A percentile compares a stretch with the other conserved stretches of the same genome.
phyloP scores from a whole-genome alignment of 2,113 vertebrate genomes.

The Haemorhous mexicanus region DNA sequence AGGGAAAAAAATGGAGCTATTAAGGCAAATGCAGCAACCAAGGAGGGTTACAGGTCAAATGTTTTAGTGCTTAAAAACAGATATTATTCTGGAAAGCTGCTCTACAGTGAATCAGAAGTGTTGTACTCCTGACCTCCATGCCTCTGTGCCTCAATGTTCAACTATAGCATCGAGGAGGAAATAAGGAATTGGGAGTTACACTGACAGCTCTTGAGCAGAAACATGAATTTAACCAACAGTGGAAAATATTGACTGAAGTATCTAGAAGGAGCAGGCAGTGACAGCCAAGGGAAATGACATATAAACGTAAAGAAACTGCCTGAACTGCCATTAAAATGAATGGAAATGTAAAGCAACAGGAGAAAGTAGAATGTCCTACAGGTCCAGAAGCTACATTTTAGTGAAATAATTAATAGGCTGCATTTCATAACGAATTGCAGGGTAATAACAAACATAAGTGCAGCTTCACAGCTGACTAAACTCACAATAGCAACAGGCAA shows the following conservation, averaged over 20 bases:
- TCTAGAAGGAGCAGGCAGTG: not conserved
- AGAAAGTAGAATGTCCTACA: not conserved
- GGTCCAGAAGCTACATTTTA: not conserved
- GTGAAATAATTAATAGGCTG: constrained; percentile 21
- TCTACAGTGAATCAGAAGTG: not conserved
- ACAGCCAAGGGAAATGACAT: not conserved
- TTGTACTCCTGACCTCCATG: not conserved
- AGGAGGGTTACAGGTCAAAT: not conserved
- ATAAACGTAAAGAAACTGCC: not conserved
- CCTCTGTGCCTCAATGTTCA: not conserved
- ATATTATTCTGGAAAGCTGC: not conserved
- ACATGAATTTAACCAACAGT: not conserved
- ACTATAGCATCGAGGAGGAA: not conserved
- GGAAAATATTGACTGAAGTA: not conserved
- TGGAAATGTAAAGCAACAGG: not conserved
- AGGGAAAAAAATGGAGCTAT: not conserved
- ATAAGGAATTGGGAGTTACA: not conserved
- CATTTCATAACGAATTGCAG: not conserved
- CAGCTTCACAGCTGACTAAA: constrained; percentile 58
- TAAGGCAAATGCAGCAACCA: not conserved
- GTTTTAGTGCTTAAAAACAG: not conserved
- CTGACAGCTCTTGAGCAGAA: not conserved
- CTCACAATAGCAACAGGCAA: constrained; percentile 49
- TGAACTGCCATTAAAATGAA: not conserved
- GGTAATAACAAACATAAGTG: constrained; percentile 5